Evolutionary conservation across 2,113 vertebrate species (phyloP), one percentile per base, ranked within the genome.

Genomic region (Aptenodytes patagonicus): DNA sequence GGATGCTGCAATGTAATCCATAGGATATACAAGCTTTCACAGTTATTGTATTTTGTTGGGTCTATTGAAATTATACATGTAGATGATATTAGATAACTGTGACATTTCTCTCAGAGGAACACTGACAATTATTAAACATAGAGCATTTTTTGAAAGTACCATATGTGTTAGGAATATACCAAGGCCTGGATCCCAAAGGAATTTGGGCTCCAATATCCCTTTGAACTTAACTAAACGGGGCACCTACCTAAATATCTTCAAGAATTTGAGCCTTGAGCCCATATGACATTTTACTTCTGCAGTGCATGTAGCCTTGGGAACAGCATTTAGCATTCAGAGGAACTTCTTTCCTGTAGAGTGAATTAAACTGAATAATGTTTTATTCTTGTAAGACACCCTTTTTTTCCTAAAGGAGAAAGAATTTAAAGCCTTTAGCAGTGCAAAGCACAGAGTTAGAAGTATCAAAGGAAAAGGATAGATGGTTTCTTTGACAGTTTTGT

Each of bases 401-500:
- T 54, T 52, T 54, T 57, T 22, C 62, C 72, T 61, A 29, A 69
- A 89, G 83, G 57, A 87, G 36, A 76, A 82, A 40, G 60, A 95
- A 77, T 95, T 93, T 68, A 87, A 95, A 96, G 52, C 83, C 57
- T 69, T 94, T 84, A 84, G 61, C 70, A 71, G 55, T 46, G 72
- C 86, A 94, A 95, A 93, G 55, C 65, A 78, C 36, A 44, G 72
- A 83, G 68, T 66, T 81, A 87, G 54, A 83, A 57, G 64, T 94
- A 97, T 89, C 76, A 96, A 95, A 97, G 83, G 91, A 68, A 76
- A 26, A 64, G 68, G 84, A 91, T 90, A 70, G 70, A 85, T 80
- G 49, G 42, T 68, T 93, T 90, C 85, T 88, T 89, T 92, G 95
- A 93, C 80, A 95, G 65, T 78, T 96, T 92, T 87, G 88, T 93